Percentiles rank a stretch among this genome's conserved stretches.
Evolutionary conservation across 2,888 invertebrate genomes (phyloP).

Genomic region (Rosalia funebris): DNA sequence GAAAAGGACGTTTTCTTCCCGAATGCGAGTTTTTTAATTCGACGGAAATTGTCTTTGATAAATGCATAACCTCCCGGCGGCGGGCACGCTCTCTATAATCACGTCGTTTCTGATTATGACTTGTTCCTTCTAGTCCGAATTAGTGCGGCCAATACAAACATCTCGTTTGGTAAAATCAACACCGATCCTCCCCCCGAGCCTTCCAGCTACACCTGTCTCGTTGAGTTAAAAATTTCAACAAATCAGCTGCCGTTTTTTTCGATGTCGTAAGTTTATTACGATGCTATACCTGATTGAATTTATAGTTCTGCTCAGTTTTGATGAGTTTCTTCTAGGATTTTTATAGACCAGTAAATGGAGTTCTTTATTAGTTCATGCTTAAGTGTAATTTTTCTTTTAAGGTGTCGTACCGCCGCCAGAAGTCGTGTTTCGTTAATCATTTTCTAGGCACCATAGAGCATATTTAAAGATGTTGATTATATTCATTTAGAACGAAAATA

Average conservation of each 20-base stretch:
- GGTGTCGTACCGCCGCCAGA: too few relatives aligned
- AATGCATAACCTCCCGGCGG: constrained; percentile 26
- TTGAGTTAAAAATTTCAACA: constrained; percentile 52
- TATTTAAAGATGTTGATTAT: too few relatives aligned
- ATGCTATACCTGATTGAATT: constrained; percentile 17
- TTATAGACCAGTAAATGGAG: constrained; percentile 26
- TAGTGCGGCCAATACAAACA: constrained; percentile 58
- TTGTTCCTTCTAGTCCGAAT: constrained; percentile 50
- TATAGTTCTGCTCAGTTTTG: constrained; percentile 25
- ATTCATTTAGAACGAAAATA: too few relatives aligned
- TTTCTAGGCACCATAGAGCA: too few relatives aligned
- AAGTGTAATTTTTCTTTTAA: too few relatives aligned
- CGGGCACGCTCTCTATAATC: constrained; percentile 56
- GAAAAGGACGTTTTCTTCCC: neutral
- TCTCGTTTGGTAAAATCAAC: constrained; percentile 58
- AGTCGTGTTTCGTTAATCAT: too few relatives aligned
- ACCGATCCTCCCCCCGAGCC: constrained; percentile 49
- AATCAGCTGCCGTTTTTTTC: constrained; percentile 56
- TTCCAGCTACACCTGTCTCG: constrained; percentile 54
- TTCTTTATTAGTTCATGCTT: too few relatives aligned
- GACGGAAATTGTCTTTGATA: constrained; percentile 32
- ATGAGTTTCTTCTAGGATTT: constrained; percentile 16
- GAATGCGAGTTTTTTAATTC: constrained; percentile 26
- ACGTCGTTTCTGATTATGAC: constrained; percentile 53
- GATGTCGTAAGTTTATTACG: constrained; percentile 27